Conservation (phyloP, 2,113 vertebrate genomes). For the Vireo altiloquus region DNA sequence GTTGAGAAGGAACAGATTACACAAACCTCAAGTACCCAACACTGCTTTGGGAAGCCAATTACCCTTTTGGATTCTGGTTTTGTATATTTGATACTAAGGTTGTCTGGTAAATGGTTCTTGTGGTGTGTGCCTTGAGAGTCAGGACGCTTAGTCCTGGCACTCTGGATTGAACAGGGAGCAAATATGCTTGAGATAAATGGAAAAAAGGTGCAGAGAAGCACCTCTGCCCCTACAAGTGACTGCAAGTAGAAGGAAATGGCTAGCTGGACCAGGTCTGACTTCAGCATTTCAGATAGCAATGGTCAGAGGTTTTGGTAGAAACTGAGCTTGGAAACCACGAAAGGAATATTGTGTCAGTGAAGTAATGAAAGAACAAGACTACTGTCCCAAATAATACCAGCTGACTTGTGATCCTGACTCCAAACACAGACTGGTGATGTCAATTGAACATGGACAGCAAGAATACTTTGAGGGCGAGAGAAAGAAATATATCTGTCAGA, state of each 20-base stretch:
- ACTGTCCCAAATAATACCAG: neutral
- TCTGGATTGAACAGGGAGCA: neutral
- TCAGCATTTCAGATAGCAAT: neutral
- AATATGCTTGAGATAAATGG: rapidly evolving
- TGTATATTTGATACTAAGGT: neutral
- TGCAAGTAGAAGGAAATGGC: neutral
- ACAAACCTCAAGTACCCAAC: neutral
- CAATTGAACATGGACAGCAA: neutral
- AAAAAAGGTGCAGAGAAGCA: neutral
- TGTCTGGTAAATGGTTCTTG: neutral
- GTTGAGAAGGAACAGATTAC: neutral
- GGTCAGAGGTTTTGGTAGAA: neutral
- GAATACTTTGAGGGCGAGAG: neutral
- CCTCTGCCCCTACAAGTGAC: neutral
- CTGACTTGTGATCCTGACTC: neutral
- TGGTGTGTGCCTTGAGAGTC: neutral
- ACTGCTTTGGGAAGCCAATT: neutral
- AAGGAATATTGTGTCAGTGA: neutral
- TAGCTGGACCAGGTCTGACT: neutral
- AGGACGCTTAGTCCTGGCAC: neutral
- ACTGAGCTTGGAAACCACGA: neutral
- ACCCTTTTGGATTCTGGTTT: neutral
- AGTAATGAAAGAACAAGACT: neutral
- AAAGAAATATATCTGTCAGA: neutral
- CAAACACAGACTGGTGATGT: neutral